These are phyloP conservation scores for Lasioglossum albipes DNA, from an alignment of 1,140 invertebrate species.

Conservation along the genomic window DNA sequence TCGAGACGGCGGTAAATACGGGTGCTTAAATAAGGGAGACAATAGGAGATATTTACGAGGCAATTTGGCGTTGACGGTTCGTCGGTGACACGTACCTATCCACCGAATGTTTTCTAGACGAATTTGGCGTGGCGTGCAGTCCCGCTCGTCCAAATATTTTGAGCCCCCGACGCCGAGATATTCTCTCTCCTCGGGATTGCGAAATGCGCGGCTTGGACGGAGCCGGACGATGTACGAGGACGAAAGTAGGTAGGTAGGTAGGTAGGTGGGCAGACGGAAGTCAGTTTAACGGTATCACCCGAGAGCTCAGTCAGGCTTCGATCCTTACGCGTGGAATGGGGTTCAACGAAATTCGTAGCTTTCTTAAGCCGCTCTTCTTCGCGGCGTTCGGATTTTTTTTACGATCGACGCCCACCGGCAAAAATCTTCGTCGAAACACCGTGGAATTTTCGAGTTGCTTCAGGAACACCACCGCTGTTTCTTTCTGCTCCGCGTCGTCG, in stretches of 20 bases:
- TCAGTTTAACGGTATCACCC: slow-evolving; percentile 75
- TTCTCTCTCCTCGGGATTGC: slow-evolving; percentile 41
- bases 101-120: slow-evolving; percentile 15
- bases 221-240: slow-evolving; percentile 64
- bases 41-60: background rate
- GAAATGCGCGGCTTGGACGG: slow-evolving; percentile 39
- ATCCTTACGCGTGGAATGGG: slow-evolving; percentile 58
- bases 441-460: slow-evolving; percentile 18
- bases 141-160: slow-evolving; percentile 43
- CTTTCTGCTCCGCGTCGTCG: background rate
- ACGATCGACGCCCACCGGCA: slow-evolving; percentile 31
- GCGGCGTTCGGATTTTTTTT: background rate
- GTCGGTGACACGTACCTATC: background rate
- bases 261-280: slow-evolving; percentile 76
- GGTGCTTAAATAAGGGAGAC: background rate
- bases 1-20: background rate
- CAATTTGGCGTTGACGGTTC: background rate
- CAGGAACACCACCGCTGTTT: background rate
- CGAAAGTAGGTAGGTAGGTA: slow-evolving; percentile 77
- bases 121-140: slow-evolving; percentile 22
- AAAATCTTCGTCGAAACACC: background rate
- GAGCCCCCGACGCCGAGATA: slow-evolving; percentile 40
- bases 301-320: slow-evolving; percentile 57
- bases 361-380: slow-evolving; percentile 25
- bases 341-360: slow-evolving; percentile 57